A percentile compares a stretch with the other conserved stretches of the same genome.
Conservation (phyloP, 2,797 vertebrate genomes). For the Pseudochirops cupreus region DNA sequence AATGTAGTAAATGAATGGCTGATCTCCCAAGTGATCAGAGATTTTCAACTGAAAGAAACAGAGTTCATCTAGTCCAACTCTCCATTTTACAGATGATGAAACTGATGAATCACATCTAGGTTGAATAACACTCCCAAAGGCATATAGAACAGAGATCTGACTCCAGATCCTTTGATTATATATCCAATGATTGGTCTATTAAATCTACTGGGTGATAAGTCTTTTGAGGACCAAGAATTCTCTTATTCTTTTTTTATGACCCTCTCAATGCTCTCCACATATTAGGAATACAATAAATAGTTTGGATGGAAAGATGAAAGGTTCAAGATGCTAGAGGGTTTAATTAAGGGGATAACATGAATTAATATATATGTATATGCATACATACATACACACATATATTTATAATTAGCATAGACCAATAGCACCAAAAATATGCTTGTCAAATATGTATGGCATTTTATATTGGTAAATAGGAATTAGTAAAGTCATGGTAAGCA, state of each 20-base stretch:
- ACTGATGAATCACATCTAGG: not conserved
- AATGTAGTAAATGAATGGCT: not conserved
- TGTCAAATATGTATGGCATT: constrained; percentile 23
- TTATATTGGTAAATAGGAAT: constrained; percentile 46
- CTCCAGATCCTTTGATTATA: not conserved
- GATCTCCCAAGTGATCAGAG: not conserved
- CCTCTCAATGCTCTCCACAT: not conserved
- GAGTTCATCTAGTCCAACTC: not conserved
- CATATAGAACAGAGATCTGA: not conserved
- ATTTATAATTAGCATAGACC: not conserved
- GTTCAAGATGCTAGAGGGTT: constrained; percentile 8
- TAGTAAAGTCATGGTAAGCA: constrained; percentile 39
- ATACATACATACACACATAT: too few relatives aligned
- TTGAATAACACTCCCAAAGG: not conserved
- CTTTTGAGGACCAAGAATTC: not conserved
- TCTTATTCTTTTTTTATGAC: not conserved
- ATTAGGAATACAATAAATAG: not conserved
- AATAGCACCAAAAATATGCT: not conserved
- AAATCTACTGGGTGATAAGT: not conserved
- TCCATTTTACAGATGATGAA: not conserved
- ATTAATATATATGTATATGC: not conserved
- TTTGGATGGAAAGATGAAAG: constrained; percentile 41
- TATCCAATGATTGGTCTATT: not conserved
- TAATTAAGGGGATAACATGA: constrained; percentile 50
- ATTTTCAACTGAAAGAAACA: not conserved